phyloP scores from a whole-genome alignment of 2,888 invertebrate genomes.

The Entomobrya proxima region DNA sequence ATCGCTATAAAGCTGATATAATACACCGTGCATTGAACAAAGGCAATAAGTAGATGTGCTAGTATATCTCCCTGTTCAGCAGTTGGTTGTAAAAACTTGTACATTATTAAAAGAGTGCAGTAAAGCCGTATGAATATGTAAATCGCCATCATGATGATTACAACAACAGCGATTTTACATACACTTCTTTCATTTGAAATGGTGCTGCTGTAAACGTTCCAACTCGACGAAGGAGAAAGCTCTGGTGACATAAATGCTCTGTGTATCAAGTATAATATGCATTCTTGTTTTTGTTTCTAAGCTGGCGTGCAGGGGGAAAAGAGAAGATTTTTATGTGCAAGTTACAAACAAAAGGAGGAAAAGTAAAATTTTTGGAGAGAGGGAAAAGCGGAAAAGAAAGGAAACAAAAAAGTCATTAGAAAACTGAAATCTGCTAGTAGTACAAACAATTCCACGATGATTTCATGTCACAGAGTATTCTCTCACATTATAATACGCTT shows the following conservation, averaged over 20 bases:
- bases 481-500: too few species aligned
- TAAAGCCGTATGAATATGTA: slow-evolving; percentile 49
- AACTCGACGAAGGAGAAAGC: not conserved
- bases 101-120: not conserved
- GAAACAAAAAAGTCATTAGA: slow-evolving; percentile 38
- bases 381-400: not conserved
- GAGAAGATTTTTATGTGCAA: not conserved
- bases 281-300: too few species aligned
- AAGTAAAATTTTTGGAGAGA: not conserved
- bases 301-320: too few species aligned
- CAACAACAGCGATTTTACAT: not conserved
- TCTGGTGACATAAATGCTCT: slow-evolving; percentile 33
- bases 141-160: slow-evolving; percentile 42
- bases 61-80: too few species aligned
- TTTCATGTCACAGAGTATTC: slow-evolving; percentile 14
- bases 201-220: not conserved
- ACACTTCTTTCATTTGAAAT: not conserved
- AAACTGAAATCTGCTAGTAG: slow-evolving; percentile 10
- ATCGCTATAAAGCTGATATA: too few species aligned
- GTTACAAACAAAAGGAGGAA: slow-evolving; percentile 10
- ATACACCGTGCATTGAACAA: too few species aligned
- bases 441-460: slow-evolving; percentile 16
- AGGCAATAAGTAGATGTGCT: too few species aligned
- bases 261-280: too few species aligned
- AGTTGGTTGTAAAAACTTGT: not conserved